phyloP scores from a whole-genome alignment of 2,888 invertebrate species.

The Lordiphosa andalusiaca region DNA sequence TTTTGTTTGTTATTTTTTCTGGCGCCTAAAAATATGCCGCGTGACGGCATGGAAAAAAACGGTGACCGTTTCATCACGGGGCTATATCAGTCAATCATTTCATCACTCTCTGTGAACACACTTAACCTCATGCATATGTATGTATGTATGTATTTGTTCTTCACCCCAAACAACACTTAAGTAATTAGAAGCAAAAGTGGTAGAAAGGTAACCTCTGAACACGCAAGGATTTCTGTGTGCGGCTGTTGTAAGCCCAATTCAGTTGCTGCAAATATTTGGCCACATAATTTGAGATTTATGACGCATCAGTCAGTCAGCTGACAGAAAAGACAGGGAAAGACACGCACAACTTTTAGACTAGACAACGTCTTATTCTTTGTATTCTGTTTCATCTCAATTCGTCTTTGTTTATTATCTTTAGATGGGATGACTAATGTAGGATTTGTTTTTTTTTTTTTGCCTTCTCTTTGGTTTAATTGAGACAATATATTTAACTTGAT shows the following conservation, averaged over 20 bases:
- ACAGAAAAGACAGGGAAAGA: neutral
- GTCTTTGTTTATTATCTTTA: constrained; percentile 1
- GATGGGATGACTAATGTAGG: constrained; percentile 5
- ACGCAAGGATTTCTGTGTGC: neutral
- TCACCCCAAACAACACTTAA: constrained; percentile 2
- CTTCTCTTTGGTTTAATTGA: neutral
- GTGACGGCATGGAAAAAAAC: constrained; percentile 5
- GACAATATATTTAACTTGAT: neutral
- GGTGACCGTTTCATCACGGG: constrained; percentile 4
- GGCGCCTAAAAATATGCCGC: constrained; percentile 2
- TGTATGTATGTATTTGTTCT: too few species aligned
- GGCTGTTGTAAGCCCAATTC: too few species aligned
- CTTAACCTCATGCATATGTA: neutral
- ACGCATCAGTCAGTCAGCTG: neutral
- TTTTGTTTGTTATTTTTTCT: neutral
- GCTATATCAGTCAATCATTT: constrained; percentile 7
- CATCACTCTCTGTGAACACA: neutral
- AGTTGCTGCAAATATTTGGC: too few species aligned
- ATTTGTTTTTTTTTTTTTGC: neutral
- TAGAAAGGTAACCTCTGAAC: neutral
- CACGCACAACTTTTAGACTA: neutral
- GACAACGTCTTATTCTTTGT: constrained; percentile 5
- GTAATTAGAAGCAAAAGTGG: constrained; percentile 1
- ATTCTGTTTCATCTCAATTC: constrained; percentile 5
- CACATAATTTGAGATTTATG: too few species aligned